Base-by-base conservation (phyloP, 2,888 invertebrate species). In the Petrolisthes manimaculis region DNA sequence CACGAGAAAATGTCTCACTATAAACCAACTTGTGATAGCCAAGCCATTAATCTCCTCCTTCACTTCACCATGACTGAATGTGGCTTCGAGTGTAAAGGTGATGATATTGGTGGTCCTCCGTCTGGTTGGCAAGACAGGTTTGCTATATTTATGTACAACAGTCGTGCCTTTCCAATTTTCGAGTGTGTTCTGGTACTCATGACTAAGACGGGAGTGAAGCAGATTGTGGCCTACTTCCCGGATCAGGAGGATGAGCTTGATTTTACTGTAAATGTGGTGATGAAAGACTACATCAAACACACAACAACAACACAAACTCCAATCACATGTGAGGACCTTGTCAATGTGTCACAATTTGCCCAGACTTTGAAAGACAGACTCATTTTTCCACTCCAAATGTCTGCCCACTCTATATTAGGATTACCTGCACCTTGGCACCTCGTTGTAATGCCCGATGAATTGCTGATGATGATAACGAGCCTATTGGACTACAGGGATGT, bases 351-450 rank as follows among this genome's bases (percentile, higher is more conserved):
- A 3, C 88, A 88, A 24, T 56, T 89, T 12, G 71, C 89, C 8
- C 83, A 84, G 51, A 83, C 80, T 18, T 53, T 90, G 24, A 71
- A 89, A 51, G 88, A 90, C 67, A 56, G 75, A 3, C 69, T 90
- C 37, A 84, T 90, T n/a, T 69, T 85, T 12, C 90, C 90, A 9
- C 69, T 90, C 61, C 90, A 90, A 56, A 78, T 90, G 21, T 87
- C 90, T 14, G 90, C 89, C 9, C 90, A 90, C 56, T 67, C 79
- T 78, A 84, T 77, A 9, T 69, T 90, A 67, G 90, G 88, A 5
- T 78, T 90, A 18, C 90, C 90, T 5, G 89, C 90, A 3, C 90
- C 90, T 18, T 90, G 87, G 85, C 90, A 90, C 54, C 69, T 90
- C 55, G 88, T 82, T 18, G 90, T 89, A n/a, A 74, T 90, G 51